Evolutionary conservation across 2,113 vertebrate genomes (phyloP), one percentile per base, ranked within the genome.

Genomic region (Psittacus erithacus): DNA sequence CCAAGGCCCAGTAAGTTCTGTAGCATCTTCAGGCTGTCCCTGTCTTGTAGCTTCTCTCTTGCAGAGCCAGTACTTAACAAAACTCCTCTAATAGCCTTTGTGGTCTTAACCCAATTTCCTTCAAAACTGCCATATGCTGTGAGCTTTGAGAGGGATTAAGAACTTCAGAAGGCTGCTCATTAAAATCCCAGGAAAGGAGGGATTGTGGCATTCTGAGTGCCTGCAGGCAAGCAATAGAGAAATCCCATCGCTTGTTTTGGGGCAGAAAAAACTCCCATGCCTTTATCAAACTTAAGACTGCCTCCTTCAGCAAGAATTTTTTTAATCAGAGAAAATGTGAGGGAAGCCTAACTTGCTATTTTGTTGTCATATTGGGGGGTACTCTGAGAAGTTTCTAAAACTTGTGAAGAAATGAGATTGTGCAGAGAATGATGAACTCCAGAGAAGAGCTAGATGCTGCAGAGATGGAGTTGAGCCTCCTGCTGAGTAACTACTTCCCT

Each of bases 41-140:
- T 69, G 25, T 73, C 38, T 41, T 20, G 33, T 47, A 78, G 84
- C n/a, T 69, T 79, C 49, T 86, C 19, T 60, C 74, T 82, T n/a
- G n/a, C 63, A 69, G 53, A 94, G 23, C 41, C 59, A 59, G 75
- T 55, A 74, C 50, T 86, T 90, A 93, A 46, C 55, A 94, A 86
- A 93, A 74, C 73, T 90, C 85, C 85, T 88, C 33, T 67, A 94
- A 83, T 17, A 96, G 88, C 64, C 59, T 95, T 90, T 81, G 77
- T 68, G 46, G 29, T 95, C 39, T 83, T 96, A 96, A 96, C 90
- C 76, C 85, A 94, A 14, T 96, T 97, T 97, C 64, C 76, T 96
- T 93, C 82, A 71, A 75, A 95, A 78, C 33, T 44, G 52, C 90
- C 85, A 83, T 94, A 77, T 90, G 95, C 85, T 92, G 60, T 55